These are phyloP conservation scores for Heteropelma amictum DNA, from an alignment of 2,888 invertebrate species.

Conservation along the genomic window DNA sequence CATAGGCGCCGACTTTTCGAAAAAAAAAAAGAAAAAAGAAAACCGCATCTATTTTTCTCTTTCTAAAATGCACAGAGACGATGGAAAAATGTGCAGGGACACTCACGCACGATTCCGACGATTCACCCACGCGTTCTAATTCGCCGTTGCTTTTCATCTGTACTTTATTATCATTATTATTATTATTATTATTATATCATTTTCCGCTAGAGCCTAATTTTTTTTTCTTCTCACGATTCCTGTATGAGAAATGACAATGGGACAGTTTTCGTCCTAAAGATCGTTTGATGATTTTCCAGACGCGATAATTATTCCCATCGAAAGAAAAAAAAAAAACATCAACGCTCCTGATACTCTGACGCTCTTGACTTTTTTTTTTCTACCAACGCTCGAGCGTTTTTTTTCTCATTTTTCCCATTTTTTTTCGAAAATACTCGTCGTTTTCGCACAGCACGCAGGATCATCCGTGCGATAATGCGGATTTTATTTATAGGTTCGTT, in stretches of 20 bases:
- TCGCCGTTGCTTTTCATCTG: conserved; percentile 7
- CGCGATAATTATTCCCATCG: background rate
- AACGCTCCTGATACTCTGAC: background rate
- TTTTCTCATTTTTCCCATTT: background rate
- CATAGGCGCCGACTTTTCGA: conserved; percentile 62
- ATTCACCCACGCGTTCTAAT: conserved; percentile 24
- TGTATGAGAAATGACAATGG: conserved; percentile 34
- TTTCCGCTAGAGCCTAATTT: background rate
- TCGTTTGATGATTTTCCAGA: conserved; percentile 12
- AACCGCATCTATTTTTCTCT: background rate
- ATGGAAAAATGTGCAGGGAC: conserved; percentile 10
- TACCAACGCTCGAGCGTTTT: background rate
- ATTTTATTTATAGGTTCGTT: background rate
- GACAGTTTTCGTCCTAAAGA: conserved; percentile 12
- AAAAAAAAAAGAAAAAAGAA: conserved; percentile 8
- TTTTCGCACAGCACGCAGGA: background rate
- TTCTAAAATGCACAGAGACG: conserved; percentile 13
- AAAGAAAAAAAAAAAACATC: background rate
- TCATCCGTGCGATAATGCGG: background rate
- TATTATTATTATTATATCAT: background rate
- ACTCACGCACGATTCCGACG: conserved; percentile 25
- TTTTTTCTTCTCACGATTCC: conserved; percentile 24
- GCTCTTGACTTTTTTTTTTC: background rate
- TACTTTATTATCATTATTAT: background rate
- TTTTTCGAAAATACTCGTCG: background rate